Percentiles rank a stretch among this genome's conserved stretches.
Evolutionary conservation across 2,797 vertebrate genomes (phyloP).

Genomic region (Danionella dracula): DNA sequence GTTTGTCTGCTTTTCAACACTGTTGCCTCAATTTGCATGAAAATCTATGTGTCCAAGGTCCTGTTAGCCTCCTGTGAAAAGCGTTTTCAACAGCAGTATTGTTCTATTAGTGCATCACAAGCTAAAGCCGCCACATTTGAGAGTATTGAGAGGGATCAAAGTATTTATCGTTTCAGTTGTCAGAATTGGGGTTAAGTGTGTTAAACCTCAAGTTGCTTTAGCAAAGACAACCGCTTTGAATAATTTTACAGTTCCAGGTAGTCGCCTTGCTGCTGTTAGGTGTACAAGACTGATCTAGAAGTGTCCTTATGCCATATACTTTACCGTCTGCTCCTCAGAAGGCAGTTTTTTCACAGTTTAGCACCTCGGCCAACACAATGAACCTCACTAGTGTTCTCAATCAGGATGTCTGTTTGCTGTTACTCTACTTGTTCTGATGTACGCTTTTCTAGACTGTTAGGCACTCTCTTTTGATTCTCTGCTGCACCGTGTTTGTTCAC

Average conservation of each 20-base stretch:
- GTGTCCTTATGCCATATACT: conserved; percentile 70
- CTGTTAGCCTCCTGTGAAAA: not conserved
- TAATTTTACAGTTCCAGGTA: not conserved
- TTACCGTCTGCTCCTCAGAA: conserved; percentile 42
- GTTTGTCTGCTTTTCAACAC: conserved; percentile 31
- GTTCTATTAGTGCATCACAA: not conserved
- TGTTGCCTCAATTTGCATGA: conserved; percentile 29
- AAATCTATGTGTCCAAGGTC: conserved; percentile 33
- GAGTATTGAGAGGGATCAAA: conserved; percentile 11
- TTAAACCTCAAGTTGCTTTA: too few relatives aligned
- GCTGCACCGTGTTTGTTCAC: conserved; percentile 12
- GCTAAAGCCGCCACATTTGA: not conserved
- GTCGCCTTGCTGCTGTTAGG: conserved; percentile 26
- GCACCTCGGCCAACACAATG: conserved; percentile 36
- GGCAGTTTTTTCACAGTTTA: conserved; percentile 45
- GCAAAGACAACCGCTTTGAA: too few relatives aligned
- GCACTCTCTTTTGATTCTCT: conserved; percentile 3
- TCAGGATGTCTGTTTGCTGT: conserved; percentile 16
- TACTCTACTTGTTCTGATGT: conserved; percentile 26
- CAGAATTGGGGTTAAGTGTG: not conserved
- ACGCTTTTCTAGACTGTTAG: conserved; percentile 25
- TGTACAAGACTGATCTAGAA: conserved; percentile 62
- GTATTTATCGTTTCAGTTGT: conserved; percentile 19
- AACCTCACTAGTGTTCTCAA: conserved; percentile 24
- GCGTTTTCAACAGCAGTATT: conserved; percentile 13